Evolutionary conservation across 2,888 invertebrate species (phyloP).

Genomic region (Eueremaeus valkanovi): DNA sequence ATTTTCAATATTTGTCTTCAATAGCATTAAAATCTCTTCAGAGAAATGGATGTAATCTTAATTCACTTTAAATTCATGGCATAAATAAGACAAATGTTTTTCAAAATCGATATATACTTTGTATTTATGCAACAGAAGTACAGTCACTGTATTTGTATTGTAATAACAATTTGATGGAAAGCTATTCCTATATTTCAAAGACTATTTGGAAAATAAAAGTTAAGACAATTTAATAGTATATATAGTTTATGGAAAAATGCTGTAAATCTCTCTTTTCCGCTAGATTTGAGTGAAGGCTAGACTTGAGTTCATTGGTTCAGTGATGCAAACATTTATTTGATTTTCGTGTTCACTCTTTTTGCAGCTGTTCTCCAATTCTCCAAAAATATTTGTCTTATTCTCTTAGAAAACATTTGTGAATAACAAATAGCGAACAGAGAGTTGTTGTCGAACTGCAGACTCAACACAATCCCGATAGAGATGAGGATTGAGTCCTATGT

Average conservation of each 20-base stretch:
- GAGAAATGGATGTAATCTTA: background rate
- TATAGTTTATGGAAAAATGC: background rate
- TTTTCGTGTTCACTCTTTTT: conserved; percentile 8
- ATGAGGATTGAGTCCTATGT: too few relatives aligned
- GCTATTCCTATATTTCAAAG: conserved; percentile 8
- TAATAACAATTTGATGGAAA: conserved; percentile 12
- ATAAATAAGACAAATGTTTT: background rate
- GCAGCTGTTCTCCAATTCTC: background rate
- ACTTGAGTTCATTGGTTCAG: background rate
- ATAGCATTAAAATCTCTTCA: too few relatives aligned
- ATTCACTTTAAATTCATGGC: background rate
- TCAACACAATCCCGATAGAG: background rate
- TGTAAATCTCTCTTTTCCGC: conserved; percentile 2
- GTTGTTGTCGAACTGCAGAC: background rate
- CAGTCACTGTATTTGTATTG: too few relatives aligned
- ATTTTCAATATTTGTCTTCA: too few relatives aligned
- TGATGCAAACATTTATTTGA: conserved; percentile 5
- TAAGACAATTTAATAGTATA: conserved; percentile 11
- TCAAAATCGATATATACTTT: background rate
- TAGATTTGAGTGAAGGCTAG: background rate
- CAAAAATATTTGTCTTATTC: conserved; percentile 1
- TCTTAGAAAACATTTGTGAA: background rate
- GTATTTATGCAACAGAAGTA: background rate
- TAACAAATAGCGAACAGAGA: background rate
- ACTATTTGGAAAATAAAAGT: background rate